Base-by-base conservation (phyloP, 2,888 invertebrate genomes). In the Mimas tiliae region DNA sequence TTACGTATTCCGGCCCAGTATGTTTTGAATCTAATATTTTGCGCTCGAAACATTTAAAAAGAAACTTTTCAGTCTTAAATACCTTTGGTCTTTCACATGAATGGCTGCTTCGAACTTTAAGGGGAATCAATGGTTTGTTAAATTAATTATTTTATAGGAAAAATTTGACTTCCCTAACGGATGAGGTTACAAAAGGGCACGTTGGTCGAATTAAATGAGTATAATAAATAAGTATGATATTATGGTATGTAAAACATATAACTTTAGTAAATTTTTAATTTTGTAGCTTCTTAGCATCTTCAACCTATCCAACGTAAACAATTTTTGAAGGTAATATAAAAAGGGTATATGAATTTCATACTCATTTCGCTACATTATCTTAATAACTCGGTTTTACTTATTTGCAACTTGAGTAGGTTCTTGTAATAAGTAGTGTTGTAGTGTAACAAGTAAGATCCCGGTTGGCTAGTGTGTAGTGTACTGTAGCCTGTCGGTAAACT, bases 401-500 rank as follows among this genome's bases (percentile, higher is more conserved):
- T 27, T 27, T 27, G 27, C 4, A 27, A 27, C 4, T 4, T 27
- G 1, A 27, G 2, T 27, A 27, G 27, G 27, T 3, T 27, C 27
- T 27, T 27, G 27, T 27, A 27, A 4, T 27, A 27, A 27, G 27
- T 27, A 3, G 27, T 55, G 33, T 53, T 47, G 72, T 77, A 75
- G 73, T 77, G 72, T 72, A 69, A 75, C 72, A 73, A 70, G 70
- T 71, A 50, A 50, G 9, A 48, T 11, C 50, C 3, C 9, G 11
- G 50, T 9, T 50, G 70, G 70, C 70, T 76, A 74, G 79, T 78
- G 80, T 78, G 77, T 82, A 83, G 79, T 81, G 84, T 85, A 82
- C 2, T 27, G 55, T 55, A 58, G 58, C 38, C 58, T 58, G 58
- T 42, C 42, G 84, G 81, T 79, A 79, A 81, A 80, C 78, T 79